Base-by-base conservation (phyloP, 53 echinoderm and acorn worm genomes). In the Temnopleurus reevesii region DNA sequence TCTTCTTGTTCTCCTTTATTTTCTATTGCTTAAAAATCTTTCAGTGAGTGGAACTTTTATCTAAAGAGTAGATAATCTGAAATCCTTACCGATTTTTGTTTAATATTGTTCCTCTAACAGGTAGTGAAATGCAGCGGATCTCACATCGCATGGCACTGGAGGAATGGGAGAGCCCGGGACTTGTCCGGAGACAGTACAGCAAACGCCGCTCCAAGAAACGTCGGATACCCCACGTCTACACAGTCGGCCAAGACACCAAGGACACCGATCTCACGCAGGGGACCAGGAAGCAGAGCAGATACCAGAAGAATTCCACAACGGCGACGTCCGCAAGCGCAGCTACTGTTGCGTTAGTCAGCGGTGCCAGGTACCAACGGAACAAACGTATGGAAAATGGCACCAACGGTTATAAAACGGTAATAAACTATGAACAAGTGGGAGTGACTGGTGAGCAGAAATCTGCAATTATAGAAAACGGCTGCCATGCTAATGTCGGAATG, bases 81-180 rank as follows among this genome's bases (percentile, higher is more conserved):
- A n/a, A n/a, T n/a, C n/a, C n/a, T n/a, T n/a, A n/a, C n/a, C n/a
- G n/a, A n/a, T n/a, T n/a, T n/a, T n/a, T n/a, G n/a, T n/a, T n/a
- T n/a, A n/a, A n/a, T n/a, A n/a, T n/a, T n/a, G n/a, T n/a, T n/a
- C n/a, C n/a, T 56, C 38, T 90, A 79, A 2, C 83, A 96, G 97
- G 81, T 29, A 97, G 95, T 77, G 93, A 97, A 59, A 83, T 95
- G 86, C 91, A 93, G 51, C 90, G 92, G n/a, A 91, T 97, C 29
- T 90, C 95, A n/a, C 92, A 97, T 17, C 91, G 92, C 21, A 91
- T 97, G 91, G 97, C 92, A 4, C 34, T 92, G 23, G 93, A 92
- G 28, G 93, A 91, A 26, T 95, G 92, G 91, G 91, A 95, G 18
- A 95, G 97, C 49, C 97, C 97, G 2, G 97, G 97, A 0, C 47